Conservation (phyloP, 1,140 invertebrate species). For the Radopholus similis region DNA sequence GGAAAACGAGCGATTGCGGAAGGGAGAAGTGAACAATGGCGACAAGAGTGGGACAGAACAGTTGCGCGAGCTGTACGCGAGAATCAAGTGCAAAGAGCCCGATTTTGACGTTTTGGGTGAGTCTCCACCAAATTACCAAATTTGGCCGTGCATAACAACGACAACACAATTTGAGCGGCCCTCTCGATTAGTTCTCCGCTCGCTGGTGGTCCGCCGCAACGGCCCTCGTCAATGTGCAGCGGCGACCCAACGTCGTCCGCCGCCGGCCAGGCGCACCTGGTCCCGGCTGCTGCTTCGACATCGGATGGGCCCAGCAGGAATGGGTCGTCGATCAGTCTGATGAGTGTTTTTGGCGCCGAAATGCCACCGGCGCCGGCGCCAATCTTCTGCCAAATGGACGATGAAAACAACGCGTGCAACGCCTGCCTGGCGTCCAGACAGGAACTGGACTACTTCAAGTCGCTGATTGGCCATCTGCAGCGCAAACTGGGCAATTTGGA, state of each 20-base stretch:
- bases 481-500: conserved; percentile 32
- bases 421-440: conserved; percentile 24
- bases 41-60: neutral
- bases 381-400: no score
- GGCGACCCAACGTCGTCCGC: neutral
- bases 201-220: no score
- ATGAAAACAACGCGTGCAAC: conserved; percentile 12
- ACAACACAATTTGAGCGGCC: no score
- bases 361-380: neutral
- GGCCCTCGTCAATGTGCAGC: no score
- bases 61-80: neutral
- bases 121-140: no score
- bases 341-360: neutral
- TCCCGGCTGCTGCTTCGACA: neutral
- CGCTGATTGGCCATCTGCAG: conserved; percentile 35
- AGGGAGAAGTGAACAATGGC: neutral
- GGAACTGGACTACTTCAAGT: conserved; percentile 40
- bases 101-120: neutral
- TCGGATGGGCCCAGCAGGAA: conserved; percentile 10
- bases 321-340: neutral
- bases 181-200: no score
- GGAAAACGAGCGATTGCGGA: neutral
- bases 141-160: no score
- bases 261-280: neutral
- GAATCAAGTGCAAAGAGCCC: neutral